These are phyloP conservation scores for Balaeniceps rex DNA, from an alignment of 2,113 vertebrate species.

Conservation along the genomic window DNA sequence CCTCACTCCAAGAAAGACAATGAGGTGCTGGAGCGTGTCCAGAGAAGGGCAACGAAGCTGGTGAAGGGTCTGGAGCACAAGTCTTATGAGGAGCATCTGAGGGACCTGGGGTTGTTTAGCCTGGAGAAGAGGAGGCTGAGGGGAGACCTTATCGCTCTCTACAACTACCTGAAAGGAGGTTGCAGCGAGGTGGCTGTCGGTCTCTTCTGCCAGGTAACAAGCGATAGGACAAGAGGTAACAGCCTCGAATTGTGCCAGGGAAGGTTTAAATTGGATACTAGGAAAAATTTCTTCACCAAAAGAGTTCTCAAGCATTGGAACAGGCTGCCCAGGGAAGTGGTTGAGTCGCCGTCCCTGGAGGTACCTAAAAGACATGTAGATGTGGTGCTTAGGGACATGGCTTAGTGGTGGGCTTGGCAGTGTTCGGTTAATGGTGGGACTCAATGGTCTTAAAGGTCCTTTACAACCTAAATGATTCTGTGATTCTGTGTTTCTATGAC, in stretches of 20 bases:
- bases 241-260: background rate
- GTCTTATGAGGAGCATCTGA: background rate
- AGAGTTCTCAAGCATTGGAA: background rate
- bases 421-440: background rate
- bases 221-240: background rate
- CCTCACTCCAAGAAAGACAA: background rate
- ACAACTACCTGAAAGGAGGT: background rate
- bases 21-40: background rate
- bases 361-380: background rate
- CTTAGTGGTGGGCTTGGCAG: background rate
- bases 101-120: background rate
- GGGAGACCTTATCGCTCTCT: background rate
- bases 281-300: background rate
- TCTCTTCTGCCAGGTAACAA: background rate
- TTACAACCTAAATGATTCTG: background rate
- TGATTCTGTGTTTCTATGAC: background rate
- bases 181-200: background rate
- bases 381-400: background rate
- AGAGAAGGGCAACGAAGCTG: background rate
- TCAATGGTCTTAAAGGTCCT: background rate
- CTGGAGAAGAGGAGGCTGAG: background rate
- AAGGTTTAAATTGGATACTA: background rate
- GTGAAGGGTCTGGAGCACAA: background rate
- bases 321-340: background rate
- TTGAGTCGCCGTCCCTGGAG: accelerated